Conservation (phyloP, 2,113 vertebrate genomes). For the Micronisus gabar region DNA sequence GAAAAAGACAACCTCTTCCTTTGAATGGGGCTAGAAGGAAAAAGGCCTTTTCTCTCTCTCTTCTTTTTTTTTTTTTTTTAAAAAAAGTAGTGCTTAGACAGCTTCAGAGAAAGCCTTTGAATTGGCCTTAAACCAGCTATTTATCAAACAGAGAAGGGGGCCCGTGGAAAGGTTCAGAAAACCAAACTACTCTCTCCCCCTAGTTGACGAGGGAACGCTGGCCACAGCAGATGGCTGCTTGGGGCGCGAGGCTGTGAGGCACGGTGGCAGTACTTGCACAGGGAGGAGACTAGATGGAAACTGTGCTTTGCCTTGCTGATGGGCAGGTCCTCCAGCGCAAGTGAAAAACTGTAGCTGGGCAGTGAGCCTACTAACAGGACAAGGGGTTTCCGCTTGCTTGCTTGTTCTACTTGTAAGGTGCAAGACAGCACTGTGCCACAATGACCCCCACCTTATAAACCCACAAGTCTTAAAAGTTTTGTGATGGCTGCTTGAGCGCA, state of each 20-base stretch:
- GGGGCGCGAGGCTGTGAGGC: rapidly evolving
- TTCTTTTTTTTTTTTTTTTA: no score
- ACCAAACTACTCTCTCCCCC: neutral
- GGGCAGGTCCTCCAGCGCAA: neutral
- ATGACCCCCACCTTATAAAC: neutral
- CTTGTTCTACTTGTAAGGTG: neutral
- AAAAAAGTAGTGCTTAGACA: neutral
- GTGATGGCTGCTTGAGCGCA: neutral
- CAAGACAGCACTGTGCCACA: neutral
- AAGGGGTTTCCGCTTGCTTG: neutral
- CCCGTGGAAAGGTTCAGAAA: neutral
- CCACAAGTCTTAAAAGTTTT: neutral
- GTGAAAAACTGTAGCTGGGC: neutral
- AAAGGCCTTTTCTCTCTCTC: neutral
- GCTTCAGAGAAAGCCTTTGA: neutral
- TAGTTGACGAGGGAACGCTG: neutral
- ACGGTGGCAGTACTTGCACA: no score
- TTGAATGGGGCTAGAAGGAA: neutral
- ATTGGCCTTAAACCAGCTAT: neutral
- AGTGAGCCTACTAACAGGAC: neutral
- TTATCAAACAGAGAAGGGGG: no score
- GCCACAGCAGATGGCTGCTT: no score
- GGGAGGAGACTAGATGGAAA: neutral
- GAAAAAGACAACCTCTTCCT: neutral
- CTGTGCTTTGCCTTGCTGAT: no score